Evolutionary conservation across 2,888 invertebrate genomes (phyloP), one percentile per base, ranked within the genome.

Genomic region (Aphelenchoides bicaudatus): DNA sequence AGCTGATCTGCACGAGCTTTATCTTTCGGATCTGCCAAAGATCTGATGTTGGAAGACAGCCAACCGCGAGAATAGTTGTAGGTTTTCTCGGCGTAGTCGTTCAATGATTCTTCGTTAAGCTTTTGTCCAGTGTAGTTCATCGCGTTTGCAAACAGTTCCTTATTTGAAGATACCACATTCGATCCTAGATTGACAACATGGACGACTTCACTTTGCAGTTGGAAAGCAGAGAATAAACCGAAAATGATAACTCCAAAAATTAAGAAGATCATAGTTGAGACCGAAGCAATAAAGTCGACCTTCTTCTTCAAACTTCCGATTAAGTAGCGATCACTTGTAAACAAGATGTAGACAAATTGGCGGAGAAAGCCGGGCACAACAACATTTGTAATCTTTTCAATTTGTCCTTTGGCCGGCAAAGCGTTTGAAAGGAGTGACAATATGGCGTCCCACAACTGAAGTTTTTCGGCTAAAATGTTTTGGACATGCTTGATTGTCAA

Each of bases 21-120:
- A 61, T 79, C 79, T 34, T 70, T 72, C 1, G 67, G 62, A 50
- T 72, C 72, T 5, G 75, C 72, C 39, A 79, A 59, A 5, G 65
- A 57, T 28, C 79, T 68, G 6, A 73, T 74, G 52, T 79, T 78
- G 1, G 68, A 51, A 6, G 75, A 71, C 19, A 79, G 56, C 78
- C 76, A 79, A 1, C 63, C 61, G 19, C 79, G 55, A 8, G 73
- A 74, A 54, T 78, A 74, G 43, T 74, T 68, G 54, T 76, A 79
- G 2, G 72, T 76, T 68, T 78, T 68, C 34, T 79, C 74, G 5
- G 79, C 68, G 61, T 79, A 77, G 23, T 70, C 62, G 56, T 79
- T 78, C 31, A 76, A 67, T 47, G 77, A 66, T 37, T 78, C 63
- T 37, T 78, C 75, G 43, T 66, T 70, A 30, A 77, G 50, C 47